Conservation (phyloP, 2,113 vertebrate species). For the Sorex araneus region DNA sequence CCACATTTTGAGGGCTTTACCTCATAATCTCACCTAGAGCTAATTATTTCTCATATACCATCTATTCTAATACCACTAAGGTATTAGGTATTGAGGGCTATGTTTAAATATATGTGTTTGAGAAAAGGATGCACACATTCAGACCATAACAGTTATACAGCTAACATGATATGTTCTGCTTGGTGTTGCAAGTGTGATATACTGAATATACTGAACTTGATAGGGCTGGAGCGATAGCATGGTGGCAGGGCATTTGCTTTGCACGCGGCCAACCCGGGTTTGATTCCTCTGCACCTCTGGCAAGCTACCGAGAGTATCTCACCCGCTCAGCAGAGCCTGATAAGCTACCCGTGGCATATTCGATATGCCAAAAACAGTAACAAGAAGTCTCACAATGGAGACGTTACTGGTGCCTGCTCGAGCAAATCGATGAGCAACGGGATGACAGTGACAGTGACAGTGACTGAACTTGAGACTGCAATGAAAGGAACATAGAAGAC, state of each 20-base stretch:
- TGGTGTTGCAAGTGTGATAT: slow-evolving; percentile 45
- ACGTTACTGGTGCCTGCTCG: too few relatives aligned
- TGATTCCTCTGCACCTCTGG: too few relatives aligned
- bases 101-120: background rate
- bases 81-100: background rate
- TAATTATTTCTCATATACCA: background rate
- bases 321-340: too few relatives aligned
- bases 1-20: background rate
- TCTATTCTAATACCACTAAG: background rate
- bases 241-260: too few relatives aligned
- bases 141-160: background rate
- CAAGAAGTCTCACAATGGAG: too few relatives aligned
- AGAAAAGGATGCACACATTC: background rate
- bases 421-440: too few relatives aligned
- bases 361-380: too few relatives aligned
- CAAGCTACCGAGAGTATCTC: too few relatives aligned
- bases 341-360: too few relatives aligned
- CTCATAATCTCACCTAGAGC: background rate
- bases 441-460: too few relatives aligned
- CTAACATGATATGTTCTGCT: slow-evolving; percentile 37
- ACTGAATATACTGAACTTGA: slow-evolving; percentile 27
- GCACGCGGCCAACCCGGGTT: too few relatives aligned
- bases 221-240: too few relatives aligned
- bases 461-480: slow-evolving; percentile 1
- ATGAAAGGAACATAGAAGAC: background rate